These are phyloP conservation scores for Lordiphosa clarofinis DNA, from an alignment of 1,140 invertebrate genomes.

Conservation along the genomic window DNA sequence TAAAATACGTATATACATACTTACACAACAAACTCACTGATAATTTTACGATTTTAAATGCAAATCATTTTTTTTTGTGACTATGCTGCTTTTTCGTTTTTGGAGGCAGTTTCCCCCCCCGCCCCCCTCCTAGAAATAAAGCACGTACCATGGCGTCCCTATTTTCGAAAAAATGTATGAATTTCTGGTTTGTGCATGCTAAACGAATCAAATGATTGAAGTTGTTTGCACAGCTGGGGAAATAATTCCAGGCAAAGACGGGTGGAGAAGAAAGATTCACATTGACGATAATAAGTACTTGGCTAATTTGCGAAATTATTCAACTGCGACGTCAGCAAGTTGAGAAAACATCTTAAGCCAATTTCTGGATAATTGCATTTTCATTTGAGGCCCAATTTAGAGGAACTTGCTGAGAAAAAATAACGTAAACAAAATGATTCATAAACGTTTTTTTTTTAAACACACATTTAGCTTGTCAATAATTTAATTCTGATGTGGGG, in stretches of 20 bases:
- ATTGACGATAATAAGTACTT: conserved; percentile 17
- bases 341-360: conserved; percentile 4
- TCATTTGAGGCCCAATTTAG: conserved; percentile 23
- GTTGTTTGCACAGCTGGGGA: conserved; percentile 35
- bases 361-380: conserved; percentile 29
- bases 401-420: background rate
- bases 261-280: conserved; percentile 4
- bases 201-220: conserved; percentile 1
- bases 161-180: conserved; percentile 51
- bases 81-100: conserved; percentile 30
- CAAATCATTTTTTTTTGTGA: conserved; percentile 47
- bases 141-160: conserved; percentile 68
- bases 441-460: conserved; percentile 30
- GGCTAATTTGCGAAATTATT: conserved; percentile 36
- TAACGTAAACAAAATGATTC: conserved; percentile 48
- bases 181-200: background rate
- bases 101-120: conserved; percentile 7
- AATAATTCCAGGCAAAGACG: background rate
- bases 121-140: conserved; percentile 41
- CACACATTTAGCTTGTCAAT: conserved; percentile 22
- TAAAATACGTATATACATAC: conserved; percentile 2
- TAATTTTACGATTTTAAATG: conserved; percentile 58
- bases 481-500: conserved; percentile 21
- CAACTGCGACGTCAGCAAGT: conserved; percentile 32
- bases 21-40: conserved; percentile 48